Evolutionary conservation across 2,888 invertebrate genomes (phyloP), one percentile per base, ranked within the genome.

Genomic region (Anarsia innoxiella): DNA sequence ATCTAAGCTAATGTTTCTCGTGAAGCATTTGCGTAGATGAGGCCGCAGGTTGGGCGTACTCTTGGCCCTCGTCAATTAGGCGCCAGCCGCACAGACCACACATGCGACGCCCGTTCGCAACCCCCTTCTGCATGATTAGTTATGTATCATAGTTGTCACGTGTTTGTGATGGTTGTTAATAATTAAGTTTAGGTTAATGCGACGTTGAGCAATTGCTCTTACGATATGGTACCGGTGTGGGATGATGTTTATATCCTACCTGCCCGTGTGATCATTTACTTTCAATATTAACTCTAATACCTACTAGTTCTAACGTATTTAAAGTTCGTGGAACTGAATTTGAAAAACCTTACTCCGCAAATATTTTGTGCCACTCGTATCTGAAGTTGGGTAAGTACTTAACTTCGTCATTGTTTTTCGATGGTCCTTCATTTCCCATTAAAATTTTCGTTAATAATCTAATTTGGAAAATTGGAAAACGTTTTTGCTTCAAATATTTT

Each of bases 91-190:
- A 59, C 57, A 65, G 59, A 66, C 57, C 60, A 68, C 62, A 69
- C 61, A 66, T 60, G 67, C 64, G 68, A 68, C 67, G 78, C 76
- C 77, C 83, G 83, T 83, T 83, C 83, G 84, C 84, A 82, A 80
- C 83, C 83, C 80, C 71, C 69, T 74, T 82, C 80, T 80, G 83
- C 83, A 83, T 83, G 83, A 70, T 73, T 76, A 76, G 77, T 69
- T 66, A 51, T 71, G 65, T 41, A 62, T 51, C 46, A 68, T 77
- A 79, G 70, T 73, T 79, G 79, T 83, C 68, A 72, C 63, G 76
- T 80, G 76, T 69, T 63, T 71, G 64, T 75, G 59, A 64, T 68
- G 59, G 57, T 68, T 61, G 58, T 67, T 61, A 56, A 53, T 53
- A 50, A 56, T 35, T 35, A 35, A 35, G 35, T 19, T 10, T 5